Evolutionary conservation across 2,113 vertebrate species (phyloP), one percentile per base, ranked within the genome.

Genomic region (Columbina picui): DNA sequence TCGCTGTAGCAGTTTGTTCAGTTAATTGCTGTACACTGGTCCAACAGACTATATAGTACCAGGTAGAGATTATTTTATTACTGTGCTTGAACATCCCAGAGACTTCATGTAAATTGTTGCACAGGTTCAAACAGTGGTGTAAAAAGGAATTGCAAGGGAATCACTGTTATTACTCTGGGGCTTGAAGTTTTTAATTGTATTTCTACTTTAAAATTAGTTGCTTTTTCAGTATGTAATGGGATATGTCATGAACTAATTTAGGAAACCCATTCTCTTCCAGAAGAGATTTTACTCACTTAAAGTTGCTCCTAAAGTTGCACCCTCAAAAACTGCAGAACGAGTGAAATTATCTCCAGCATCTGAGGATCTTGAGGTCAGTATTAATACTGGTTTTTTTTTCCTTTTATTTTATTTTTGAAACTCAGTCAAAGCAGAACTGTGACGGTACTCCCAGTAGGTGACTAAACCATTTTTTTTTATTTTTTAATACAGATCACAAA

Each of bases 311-410:
- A 99, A 98, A 97, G 90, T 95, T 89, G 96, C 98, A 82, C 13
- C 84, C 22, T 75, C 97, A 23, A 84, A 95, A 61, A 60, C 97
- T n/a, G 97, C 96, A 23, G 97, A 97, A 81, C 93, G 84, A 21
- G 84, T 98, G 32, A 98, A 97, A 90, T 97, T 98, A 60, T 97
- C 97, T 87, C 98, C 97, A 55, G 97, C 96, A 17, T 98, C 98
- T 14, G 98, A 99, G 96, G 98, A 99, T 73, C 98, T 99, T 60
- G 99, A 99, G 99, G 99, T 99, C 78, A 97, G 99, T 99, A 55
- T 64, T 26, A 89, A 36, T 50, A 10, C n/a, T 64, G 43, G 6
- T 8, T 25, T 52, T 73, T 63, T 52, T 60, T 6, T 59, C 2
- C 30, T 70, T 41, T 47, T 39, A 27, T 69, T 19, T 32, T 9